These are phyloP conservation scores for Cenopis cana DNA, from an alignment of 2,888 invertebrate species.

Conservation along the genomic window DNA sequence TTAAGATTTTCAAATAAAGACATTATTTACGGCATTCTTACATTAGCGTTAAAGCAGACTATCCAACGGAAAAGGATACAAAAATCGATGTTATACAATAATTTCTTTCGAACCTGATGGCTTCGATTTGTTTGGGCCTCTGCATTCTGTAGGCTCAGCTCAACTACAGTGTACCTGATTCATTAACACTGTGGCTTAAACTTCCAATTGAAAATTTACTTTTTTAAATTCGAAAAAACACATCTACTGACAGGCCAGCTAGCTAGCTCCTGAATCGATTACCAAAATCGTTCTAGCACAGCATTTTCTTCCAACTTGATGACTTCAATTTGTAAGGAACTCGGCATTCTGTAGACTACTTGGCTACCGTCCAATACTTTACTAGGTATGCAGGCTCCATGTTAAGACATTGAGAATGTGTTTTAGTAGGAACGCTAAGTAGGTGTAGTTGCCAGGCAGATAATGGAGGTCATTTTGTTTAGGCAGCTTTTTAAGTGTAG, in stretches of 20 bases:
- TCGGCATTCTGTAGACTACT: background rate
- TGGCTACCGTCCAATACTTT: constrained; percentile 16
- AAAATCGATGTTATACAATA: too few relatives aligned
- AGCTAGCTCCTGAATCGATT: background rate
- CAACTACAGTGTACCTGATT: too few relatives aligned
- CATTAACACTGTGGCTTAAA: too few relatives aligned
- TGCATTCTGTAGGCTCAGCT: too few relatives aligned
- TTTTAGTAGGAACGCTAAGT: constrained; percentile 10
- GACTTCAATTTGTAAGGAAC: constrained; percentile 8
- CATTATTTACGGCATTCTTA: too few relatives aligned
- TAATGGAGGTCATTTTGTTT: background rate
- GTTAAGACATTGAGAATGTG: background rate
- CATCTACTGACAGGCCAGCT: too few relatives aligned
- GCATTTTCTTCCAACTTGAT: constrained; percentile 12
- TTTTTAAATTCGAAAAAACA: too few relatives aligned
- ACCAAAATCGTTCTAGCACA: background rate
- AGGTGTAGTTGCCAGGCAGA: constrained; percentile 14
- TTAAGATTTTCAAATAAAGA: background rate
- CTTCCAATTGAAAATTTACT: too few relatives aligned
- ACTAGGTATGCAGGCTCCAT: constrained; percentile 14
- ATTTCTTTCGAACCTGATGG: too few relatives aligned
- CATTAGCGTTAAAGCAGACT: too few relatives aligned
- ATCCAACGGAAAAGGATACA: too few relatives aligned
- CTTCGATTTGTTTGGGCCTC: too few relatives aligned
- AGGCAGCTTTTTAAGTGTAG: background rate